Percentiles rank a stretch among this genome's conserved stretches.
phyloP scores from a whole-genome alignment of 1,140 invertebrate species.

The Cotesia chilonis region DNA sequence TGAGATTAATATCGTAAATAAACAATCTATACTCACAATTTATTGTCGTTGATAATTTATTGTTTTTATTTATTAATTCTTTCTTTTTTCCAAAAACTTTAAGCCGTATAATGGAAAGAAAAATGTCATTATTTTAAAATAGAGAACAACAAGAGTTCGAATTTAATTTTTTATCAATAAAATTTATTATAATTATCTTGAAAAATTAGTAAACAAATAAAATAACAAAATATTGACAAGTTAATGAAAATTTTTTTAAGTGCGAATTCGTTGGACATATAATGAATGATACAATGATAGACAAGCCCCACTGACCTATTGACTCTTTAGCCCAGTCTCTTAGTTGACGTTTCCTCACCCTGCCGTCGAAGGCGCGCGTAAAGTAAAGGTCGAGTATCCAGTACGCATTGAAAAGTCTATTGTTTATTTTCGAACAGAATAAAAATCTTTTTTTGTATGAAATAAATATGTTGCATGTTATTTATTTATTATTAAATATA shows the following conservation, averaged over 20 bases:
- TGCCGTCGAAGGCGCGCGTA: slow-evolving; percentile 47
- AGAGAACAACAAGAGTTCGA: no score
- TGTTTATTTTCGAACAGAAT: background rate
- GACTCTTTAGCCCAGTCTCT: slow-evolving; percentile 57
- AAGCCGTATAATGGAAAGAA: no score
- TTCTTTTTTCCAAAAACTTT: slow-evolving; percentile 6
- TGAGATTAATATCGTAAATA: slow-evolving; percentile 28
- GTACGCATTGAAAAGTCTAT: slow-evolving; percentile 27
- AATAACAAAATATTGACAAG: no score
- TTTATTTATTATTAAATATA: background rate
- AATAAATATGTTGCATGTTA: no score
- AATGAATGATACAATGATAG: slow-evolving; percentile 42
- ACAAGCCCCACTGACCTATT: slow-evolving; percentile 65
- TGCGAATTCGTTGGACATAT: slow-evolving; percentile 15
- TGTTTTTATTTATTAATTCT: slow-evolving; percentile 10
- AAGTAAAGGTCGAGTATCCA: slow-evolving; percentile 47
- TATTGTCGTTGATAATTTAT: background rate
- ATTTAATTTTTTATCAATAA: no score
- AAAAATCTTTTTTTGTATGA: no score
- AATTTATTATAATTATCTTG: no score
- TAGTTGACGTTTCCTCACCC: slow-evolving; percentile 43
- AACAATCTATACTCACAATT: background rate
- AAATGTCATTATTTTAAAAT: no score
- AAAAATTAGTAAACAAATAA: no score
- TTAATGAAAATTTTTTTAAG: background rate